Percentiles rank a stretch among this genome's conserved stretches.
These are phyloP conservation scores for Phyllopteryx taeniolatus DNA, from an alignment of 2,113 vertebrate genomes.

Conservation along the genomic window DNA sequence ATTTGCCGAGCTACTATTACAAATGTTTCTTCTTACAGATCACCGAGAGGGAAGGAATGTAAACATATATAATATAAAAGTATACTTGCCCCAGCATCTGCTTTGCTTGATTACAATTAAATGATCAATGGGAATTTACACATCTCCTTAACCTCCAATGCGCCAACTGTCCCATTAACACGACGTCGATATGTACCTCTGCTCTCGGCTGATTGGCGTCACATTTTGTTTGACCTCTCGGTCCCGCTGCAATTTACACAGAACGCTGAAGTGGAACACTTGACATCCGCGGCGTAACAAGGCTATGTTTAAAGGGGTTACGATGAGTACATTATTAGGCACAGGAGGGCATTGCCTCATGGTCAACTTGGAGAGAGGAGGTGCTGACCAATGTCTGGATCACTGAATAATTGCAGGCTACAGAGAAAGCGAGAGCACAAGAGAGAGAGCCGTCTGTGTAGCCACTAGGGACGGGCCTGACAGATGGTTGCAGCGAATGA, in stretches of 20 bases:
- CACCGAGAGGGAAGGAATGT: neutral
- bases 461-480: slow-evolving; percentile 51
- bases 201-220: neutral
- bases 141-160: neutral
- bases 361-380: slow-evolving; percentile 34
- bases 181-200: neutral
- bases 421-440: slow-evolving; percentile 30
- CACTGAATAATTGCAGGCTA: slow-evolving; percentile 56
- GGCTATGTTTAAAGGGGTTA: neutral
- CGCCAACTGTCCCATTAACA: neutral
- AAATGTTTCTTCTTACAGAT: neutral
- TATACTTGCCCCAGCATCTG: neutral
- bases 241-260: neutral
- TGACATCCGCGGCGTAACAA: neutral
- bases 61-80: neutral
- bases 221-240: neutral
- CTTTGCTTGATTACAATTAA: neutral
- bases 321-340: slow-evolving; percentile 14
- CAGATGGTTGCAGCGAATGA: slow-evolving; percentile 57
- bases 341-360: slow-evolving; percentile 19
- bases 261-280: neutral
- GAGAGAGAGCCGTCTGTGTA: slow-evolving; percentile 27
- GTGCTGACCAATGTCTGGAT: slow-evolving; percentile 54
- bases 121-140: neutral
- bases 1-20: too few species aligned